phyloP scores from a whole-genome alignment of 2,113 vertebrate species.

The Syngnathus floridae region DNA sequence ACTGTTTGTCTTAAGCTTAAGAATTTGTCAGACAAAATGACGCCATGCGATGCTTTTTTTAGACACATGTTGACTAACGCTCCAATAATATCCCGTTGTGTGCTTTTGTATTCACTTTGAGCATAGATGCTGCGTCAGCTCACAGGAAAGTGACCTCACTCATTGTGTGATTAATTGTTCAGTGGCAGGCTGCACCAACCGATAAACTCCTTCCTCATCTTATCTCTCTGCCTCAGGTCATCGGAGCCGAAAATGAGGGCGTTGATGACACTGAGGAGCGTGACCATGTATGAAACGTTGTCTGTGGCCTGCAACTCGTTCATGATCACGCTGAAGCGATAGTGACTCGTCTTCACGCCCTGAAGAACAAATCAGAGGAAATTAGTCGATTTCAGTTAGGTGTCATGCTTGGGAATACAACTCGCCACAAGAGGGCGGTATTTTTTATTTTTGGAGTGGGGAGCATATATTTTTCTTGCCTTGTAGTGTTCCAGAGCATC shows the following conservation, averaged over 20 bases:
- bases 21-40: constrained; percentile 35
- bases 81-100: constrained; percentile 37
- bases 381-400: neutral
- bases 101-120: constrained; percentile 16
- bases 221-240: constrained; percentile 79
- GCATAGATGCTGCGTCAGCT: constrained; percentile 9
- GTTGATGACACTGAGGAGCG: constrained; percentile 89
- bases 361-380: constrained; percentile 50
- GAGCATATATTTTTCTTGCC: constrained; percentile 64
- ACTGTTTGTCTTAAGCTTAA: constrained; percentile 9
- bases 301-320: constrained; percentile 84
- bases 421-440: constrained; percentile 30
- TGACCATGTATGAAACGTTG: constrained; percentile 88
- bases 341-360: constrained; percentile 87
- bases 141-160: constrained; percentile 15
- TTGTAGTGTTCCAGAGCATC: constrained; percentile 96
- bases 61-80: constrained; percentile 37
- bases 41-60: constrained; percentile 48
- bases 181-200: constrained; percentile 65
- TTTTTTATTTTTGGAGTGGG: neutral
- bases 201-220: constrained; percentile 89
- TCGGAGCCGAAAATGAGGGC: constrained; percentile 87
- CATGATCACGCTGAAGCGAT: constrained; percentile 94
- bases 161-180: constrained; percentile 3
- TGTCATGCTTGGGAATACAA: neutral